Evolutionary conservation across 2,797 vertebrate genomes (phyloP), one percentile per base, ranked within the genome.

Genomic region (Melanotaenia maccullochi): DNA sequence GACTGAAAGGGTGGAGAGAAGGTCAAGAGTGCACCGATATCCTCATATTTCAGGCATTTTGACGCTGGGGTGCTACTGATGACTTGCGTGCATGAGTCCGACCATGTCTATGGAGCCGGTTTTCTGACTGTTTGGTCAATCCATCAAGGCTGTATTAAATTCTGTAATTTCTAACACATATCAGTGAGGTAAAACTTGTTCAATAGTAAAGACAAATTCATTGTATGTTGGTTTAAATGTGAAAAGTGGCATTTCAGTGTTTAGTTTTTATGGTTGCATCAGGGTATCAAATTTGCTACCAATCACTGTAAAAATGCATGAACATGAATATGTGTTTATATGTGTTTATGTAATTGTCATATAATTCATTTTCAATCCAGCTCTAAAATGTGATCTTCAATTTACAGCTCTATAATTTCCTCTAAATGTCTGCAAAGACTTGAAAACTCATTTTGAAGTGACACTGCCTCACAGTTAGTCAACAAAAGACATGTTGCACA

Each of bases 21-120:
- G 90, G 91, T 90, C 85, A 87, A 74, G 60, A 88, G 78, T 83
- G 68, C 76, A 78, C 35, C 5, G 0, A 84, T 81, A 83, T 87
- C 73, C 81, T 90, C 85, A 76, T 75, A 79, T 85, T 86, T 88
- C 85, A 85, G 77, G 63, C 82, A 83, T 85, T 79, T 72, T 55
- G 69, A 69, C 1, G 12, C 60, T 33, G 38, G 58, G 14, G 30
- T 60, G 8, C 52, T 71, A 44, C 8, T 4, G 42, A 60, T 47
- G 56, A 68, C 25, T 24, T 58, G 36, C 30, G 36, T 66, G 66
- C 9, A 35, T 30, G 54, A 25, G 47, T 71, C 61, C 73, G 64
- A 81, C 59, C 55, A 72, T 68, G 60, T 81, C 88, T 76, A 40
- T 66, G 63, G 24, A 18, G 0, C 9, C 57, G 12, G 63, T 18